These are phyloP conservation scores for Aphis gossypii DNA, from an alignment of 1,140 invertebrate species.

Conservation along the genomic window DNA sequence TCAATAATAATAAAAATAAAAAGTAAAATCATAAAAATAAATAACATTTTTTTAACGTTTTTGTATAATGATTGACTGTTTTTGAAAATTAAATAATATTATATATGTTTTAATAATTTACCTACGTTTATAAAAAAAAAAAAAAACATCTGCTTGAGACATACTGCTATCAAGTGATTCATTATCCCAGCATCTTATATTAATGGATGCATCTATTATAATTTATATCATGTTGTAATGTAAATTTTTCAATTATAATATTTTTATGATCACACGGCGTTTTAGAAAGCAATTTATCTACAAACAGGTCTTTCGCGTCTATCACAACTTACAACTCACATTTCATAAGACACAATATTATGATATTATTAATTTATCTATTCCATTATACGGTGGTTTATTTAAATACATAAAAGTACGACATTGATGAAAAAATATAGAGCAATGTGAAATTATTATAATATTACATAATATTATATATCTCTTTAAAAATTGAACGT, in stretches of 20 bases:
- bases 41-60: no score
- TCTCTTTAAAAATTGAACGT: background rate
- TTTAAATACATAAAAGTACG: no score
- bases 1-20: background rate
- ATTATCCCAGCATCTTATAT: no score
- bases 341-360: no score
- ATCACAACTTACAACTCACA: background rate
- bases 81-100: background rate
- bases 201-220: no score
- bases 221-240: no score
- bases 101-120: background rate
- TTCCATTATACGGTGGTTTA: background rate
- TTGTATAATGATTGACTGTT: background rate
- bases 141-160: background rate
- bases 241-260: background rate
- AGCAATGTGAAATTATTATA: background rate
- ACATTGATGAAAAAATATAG: background rate
- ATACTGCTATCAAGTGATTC: background rate
- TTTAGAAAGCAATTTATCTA: background rate
- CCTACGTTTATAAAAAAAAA: background rate
- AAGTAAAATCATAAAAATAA: background rate
- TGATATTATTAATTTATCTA: background rate
- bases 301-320: background rate
- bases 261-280: background rate
- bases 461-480: background rate